These are phyloP conservation scores for Stictonetta naevosa DNA, from an alignment of 2,113 vertebrate genomes.

Conservation along the genomic window DNA sequence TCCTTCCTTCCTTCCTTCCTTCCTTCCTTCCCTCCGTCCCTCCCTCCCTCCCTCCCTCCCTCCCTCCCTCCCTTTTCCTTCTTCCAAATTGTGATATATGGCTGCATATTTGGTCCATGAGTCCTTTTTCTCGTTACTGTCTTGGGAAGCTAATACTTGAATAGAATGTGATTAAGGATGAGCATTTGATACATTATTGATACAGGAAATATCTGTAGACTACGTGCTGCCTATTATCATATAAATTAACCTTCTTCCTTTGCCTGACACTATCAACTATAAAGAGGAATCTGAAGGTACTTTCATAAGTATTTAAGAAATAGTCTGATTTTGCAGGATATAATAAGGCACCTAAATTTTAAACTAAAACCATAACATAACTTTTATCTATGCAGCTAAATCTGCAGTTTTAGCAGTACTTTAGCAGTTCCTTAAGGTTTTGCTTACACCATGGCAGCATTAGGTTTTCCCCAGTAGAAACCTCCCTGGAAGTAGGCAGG, in stretches of 20 bases:
- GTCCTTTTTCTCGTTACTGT: not conserved
- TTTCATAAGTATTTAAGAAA: not conserved
- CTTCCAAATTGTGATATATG: not conserved
- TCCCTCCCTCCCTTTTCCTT: not conserved
- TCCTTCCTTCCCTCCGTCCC: too few relatives aligned
- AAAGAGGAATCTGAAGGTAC: not conserved
- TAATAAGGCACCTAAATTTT: not conserved
- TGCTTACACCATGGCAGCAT: not conserved
- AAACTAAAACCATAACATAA: not conserved
- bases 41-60: too few relatives aligned
- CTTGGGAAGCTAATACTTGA: not conserved
- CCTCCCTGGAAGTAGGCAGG: not conserved
- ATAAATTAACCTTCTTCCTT: not conserved
- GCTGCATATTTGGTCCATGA: not conserved
- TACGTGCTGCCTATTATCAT: not conserved
- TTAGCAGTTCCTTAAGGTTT: not conserved
- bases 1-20: too few relatives aligned
- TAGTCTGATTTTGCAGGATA: not conserved
- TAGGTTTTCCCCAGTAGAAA: not conserved
- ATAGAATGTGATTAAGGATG: not conserved
- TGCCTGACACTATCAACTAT: not conserved
- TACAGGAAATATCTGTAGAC: not conserved
- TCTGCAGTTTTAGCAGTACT: not conserved
- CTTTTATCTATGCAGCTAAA: not conserved
- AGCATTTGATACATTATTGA: not conserved